A percentile compares a stretch with the other conserved stretches of the same genome.
These are phyloP conservation scores for Molanna angustata DNA, from an alignment of 2,888 invertebrate genomes.

Conservation along the genomic window DNA sequence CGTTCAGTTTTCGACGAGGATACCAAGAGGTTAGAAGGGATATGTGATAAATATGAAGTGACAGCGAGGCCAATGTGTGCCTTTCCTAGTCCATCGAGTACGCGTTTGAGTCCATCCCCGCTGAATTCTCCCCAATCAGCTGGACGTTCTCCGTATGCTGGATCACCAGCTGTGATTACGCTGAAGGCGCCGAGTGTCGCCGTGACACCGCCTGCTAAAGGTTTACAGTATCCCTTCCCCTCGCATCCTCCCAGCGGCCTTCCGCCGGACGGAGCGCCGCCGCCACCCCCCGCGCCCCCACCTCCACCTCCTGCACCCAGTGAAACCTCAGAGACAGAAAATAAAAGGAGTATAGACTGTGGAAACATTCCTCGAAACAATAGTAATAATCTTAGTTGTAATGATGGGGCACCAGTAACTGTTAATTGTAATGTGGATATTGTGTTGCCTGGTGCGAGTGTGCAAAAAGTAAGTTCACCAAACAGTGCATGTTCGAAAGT, in stretches of 20 bases:
- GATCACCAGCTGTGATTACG: constrained; percentile 22
- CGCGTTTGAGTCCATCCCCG: constrained; percentile 29
- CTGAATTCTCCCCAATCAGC: constrained; percentile 31
- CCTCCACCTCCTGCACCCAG: constrained; percentile 40
- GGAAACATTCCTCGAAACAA: constrained; percentile 31
- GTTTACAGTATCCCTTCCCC: constrained; percentile 75
- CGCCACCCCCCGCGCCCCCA: constrained; percentile 39
- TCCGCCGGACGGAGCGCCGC: constrained; percentile 37
- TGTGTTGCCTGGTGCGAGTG: constrained; percentile 14
- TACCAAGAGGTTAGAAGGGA: constrained; percentile 85
- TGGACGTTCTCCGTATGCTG: constrained; percentile 33
- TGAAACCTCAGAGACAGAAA: constrained; percentile 30
- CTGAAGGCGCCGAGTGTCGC: constrained; percentile 31
- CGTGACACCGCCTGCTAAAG: constrained; percentile 42
- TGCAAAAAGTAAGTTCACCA: constrained; percentile 14
- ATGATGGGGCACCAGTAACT: constrained; percentile 25
- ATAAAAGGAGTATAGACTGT: constrained; percentile 21
- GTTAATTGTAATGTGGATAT: constrained; percentile 23
- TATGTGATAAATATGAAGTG: constrained; percentile 78
- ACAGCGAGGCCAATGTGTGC: constrained; percentile 38
- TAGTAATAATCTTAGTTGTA: constrained; percentile 22
- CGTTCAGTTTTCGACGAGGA: constrained; percentile 96
- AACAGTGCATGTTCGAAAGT: constrained; percentile 18
- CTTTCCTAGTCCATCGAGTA: constrained; percentile 34
- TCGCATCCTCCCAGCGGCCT: constrained; percentile 63